Evolutionary conservation across 2,888 invertebrate genomes (phyloP).

Genomic region (Cylloceria caligata): DNA sequence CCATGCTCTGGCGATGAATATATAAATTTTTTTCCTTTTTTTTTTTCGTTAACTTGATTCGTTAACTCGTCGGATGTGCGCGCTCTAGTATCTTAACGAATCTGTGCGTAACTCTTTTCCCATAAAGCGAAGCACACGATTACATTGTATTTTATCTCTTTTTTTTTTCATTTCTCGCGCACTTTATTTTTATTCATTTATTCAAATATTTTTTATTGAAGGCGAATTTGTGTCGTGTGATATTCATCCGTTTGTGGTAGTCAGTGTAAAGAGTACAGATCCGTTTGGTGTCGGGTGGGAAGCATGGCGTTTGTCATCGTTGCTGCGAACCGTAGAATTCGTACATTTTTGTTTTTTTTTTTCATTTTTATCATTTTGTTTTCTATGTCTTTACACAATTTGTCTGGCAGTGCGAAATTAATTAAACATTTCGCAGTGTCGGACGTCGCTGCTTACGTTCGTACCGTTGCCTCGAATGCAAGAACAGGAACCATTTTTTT

Average conservation of each 20-base stretch:
- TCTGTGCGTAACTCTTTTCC: constrained; percentile 25
- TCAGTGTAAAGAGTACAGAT: constrained; percentile 55
- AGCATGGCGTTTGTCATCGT: constrained; percentile 55
- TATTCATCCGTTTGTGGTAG: constrained; percentile 47
- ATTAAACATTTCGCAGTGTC: background rate
- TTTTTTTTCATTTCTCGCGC: constrained; percentile 22
- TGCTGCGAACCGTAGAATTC: constrained; percentile 58
- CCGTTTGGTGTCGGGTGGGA: constrained; percentile 53
- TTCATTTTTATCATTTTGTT: constrained; percentile 2
- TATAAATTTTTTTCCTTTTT: background rate
- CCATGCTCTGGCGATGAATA: constrained; percentile 39
- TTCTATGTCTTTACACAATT: constrained; percentile 2
- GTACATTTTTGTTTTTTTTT: constrained; percentile 44
- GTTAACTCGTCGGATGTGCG: constrained; percentile 47
- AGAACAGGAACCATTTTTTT: constrained; percentile 60
- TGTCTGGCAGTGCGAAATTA: constrained; percentile 33
- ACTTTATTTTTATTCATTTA: constrained; percentile 18
- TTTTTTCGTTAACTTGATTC: constrained; percentile 36
- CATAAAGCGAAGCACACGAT: constrained; percentile 22
- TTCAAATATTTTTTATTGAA: constrained; percentile 32
- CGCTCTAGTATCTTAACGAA: constrained; percentile 35
- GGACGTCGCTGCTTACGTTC: constrained; percentile 42
- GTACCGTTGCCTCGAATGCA: constrained; percentile 51
- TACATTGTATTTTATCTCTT: background rate
- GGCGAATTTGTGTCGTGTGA: constrained; percentile 44